Percentiles rank a stretch among this genome's conserved stretches.
These are phyloP conservation scores for Uropsilus gracilis DNA, from an alignment of 2,113 vertebrate species.

Conservation along the genomic window DNA sequence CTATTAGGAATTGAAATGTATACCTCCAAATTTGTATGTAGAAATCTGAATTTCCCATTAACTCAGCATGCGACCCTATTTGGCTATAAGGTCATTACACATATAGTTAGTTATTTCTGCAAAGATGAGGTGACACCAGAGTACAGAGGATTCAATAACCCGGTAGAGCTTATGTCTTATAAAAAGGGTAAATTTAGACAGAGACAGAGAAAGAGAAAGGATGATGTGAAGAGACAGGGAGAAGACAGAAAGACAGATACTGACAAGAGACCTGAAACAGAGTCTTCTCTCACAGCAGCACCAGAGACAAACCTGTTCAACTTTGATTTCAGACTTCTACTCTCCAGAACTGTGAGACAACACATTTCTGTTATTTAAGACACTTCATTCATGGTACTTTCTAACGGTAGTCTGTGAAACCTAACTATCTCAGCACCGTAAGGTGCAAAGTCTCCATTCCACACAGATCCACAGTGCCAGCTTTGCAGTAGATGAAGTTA, in stretches of 20 bases:
- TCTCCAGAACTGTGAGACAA: background rate
- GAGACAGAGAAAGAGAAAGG: background rate
- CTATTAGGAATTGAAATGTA: background rate
- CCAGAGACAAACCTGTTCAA: background rate
- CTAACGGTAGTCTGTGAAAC: background rate
- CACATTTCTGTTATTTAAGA: background rate
- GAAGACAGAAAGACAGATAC: background rate
- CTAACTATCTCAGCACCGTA: background rate
- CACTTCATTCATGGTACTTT: background rate
- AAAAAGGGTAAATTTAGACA: background rate
- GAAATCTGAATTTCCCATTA: constrained; percentile 5
- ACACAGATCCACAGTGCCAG: background rate
- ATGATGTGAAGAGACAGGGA: background rate
- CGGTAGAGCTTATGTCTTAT: background rate
- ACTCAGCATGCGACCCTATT: background rate
- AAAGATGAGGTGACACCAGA: background rate
- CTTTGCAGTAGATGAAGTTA: background rate
- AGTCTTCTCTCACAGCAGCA: background rate
- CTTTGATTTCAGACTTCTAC: background rate
- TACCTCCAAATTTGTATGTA: background rate
- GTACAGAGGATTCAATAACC: background rate
- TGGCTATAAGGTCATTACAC: background rate
- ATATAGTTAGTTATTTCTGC: background rate
- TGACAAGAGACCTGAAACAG: background rate
- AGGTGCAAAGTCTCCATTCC: background rate